Evolutionary conservation across 2,113 vertebrate genomes (phyloP).

Genomic region (Xyrauchen texanus): DNA sequence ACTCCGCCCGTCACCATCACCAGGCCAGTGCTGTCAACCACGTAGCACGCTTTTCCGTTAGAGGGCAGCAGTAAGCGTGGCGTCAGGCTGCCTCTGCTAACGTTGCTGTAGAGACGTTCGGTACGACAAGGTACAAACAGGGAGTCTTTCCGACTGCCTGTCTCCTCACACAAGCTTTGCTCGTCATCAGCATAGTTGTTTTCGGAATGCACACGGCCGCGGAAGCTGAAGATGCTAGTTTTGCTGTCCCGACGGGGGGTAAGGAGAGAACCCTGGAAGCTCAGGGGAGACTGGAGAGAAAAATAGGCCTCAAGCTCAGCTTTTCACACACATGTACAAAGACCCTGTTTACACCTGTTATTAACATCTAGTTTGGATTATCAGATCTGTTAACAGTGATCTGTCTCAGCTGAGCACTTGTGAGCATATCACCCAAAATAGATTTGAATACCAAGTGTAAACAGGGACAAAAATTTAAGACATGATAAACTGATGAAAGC

Average conservation of each 20-base stretch:
- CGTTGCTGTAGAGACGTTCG: slow-evolving; percentile 82
- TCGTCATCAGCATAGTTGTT: slow-evolving; percentile 94
- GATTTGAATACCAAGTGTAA: too few species aligned
- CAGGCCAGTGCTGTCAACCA: slow-evolving; percentile 91
- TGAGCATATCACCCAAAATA: too few species aligned
- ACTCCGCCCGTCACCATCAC: slow-evolving; percentile 84
- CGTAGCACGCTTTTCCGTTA: slow-evolving; percentile 86
- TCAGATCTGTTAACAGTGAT: too few species aligned
- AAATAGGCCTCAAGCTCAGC: slow-evolving; percentile 66
- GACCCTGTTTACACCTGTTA: too few species aligned
- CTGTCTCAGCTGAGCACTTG: too few species aligned
- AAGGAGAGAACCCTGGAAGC: slow-evolving; percentile 87
- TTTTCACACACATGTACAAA: not conserved
- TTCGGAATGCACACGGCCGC: slow-evolving; percentile 83
- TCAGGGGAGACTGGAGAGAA: slow-evolving; percentile 87
- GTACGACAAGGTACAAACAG: slow-evolving; percentile 81
- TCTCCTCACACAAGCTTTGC: slow-evolving; percentile 91
- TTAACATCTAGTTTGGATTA: too few species aligned
- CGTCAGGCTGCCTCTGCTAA: slow-evolving; percentile 85
- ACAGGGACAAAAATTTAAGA: too few species aligned
- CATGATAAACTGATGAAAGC: too few species aligned
- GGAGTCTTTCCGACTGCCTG: slow-evolving; percentile 84
- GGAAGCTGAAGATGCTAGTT: slow-evolving; percentile 89
- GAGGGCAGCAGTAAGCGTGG: slow-evolving; percentile 79
- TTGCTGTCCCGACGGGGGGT: slow-evolving; percentile 87